Percentiles rank a stretch among this genome's conserved stretches.
phyloP scores from a whole-genome alignment of 2,888 invertebrate species.

The Platycheirus rosarum region DNA sequence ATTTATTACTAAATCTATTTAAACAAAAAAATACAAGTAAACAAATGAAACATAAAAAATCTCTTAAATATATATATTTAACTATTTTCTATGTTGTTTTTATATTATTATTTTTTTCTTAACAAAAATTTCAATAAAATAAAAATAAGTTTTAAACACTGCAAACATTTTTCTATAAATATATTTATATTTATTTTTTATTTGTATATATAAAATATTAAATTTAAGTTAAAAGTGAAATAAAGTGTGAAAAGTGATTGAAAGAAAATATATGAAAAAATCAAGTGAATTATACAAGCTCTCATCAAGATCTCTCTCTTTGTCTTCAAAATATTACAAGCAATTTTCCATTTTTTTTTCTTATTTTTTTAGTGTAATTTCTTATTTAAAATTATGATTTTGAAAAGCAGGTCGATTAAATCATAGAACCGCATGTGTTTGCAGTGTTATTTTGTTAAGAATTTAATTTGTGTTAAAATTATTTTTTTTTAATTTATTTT shows the following conservation, averaged over 20 bases:
- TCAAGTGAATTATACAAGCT: slow-evolving; percentile 39
- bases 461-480: slow-evolving; percentile 46
- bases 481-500: slow-evolving; percentile 14
- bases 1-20: slow-evolving; percentile 54
- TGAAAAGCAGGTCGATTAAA: slow-evolving; percentile 51
- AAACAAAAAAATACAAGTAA: slow-evolving; percentile 76
- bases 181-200: slow-evolving; percentile 5
- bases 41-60: slow-evolving; percentile 76
- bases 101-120: slow-evolving; percentile 28
- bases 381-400: slow-evolving; percentile 1
- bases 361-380: slow-evolving; percentile 11
- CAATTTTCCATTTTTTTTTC: slow-evolving; percentile 34
- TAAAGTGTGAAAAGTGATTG: slow-evolving; percentile 60
- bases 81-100: slow-evolving; percentile 28
- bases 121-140: slow-evolving; percentile 11
- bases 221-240: slow-evolving; percentile 67
- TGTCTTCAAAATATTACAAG: slow-evolving; percentile 50
- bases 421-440: slow-evolving; percentile 76
- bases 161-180: slow-evolving; percentile 74
- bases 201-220: slow-evolving; percentile 50
- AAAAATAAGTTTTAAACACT: slow-evolving; percentile 71
- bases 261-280: neutral
- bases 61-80: slow-evolving; percentile 32
- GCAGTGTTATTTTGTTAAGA: slow-evolving; percentile 74
- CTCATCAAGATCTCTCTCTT: slow-evolving; percentile 47